Evolutionary conservation across 2,888 invertebrate genomes (phyloP).

Genomic region (Calliopum simillimum): DNA sequence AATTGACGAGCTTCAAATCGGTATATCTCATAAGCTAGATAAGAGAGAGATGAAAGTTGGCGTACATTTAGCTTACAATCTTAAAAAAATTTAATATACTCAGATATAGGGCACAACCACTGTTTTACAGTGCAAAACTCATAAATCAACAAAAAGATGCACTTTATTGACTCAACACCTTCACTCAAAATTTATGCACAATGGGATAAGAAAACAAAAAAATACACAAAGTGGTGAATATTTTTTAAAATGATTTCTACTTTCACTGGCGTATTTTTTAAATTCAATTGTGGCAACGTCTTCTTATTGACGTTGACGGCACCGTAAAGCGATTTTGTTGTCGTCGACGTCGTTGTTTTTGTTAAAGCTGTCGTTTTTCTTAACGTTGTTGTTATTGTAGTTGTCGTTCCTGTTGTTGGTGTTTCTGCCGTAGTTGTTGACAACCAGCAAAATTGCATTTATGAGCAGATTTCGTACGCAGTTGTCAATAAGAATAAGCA

Average conservation of each 20-base stretch:
- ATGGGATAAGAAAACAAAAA: neutral
- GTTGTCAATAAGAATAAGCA: no score
- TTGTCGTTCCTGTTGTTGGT: conserved; percentile 25
- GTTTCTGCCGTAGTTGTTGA: conserved; percentile 52
- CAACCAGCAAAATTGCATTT: conserved; percentile 63
- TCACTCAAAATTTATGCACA: conserved; percentile 5
- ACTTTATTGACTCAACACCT: conserved; percentile 1
- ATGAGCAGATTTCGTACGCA: neutral
- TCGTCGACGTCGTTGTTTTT: neutral
- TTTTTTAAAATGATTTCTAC: conserved; percentile 2
- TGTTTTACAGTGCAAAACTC: no score
- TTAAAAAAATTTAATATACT: no score
- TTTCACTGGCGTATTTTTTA: conserved; percentile 9
- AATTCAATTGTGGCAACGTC: conserved; percentile 2
- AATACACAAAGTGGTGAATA: neutral
- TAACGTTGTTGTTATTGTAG: conserved; percentile 8
- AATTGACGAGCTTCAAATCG: no score
- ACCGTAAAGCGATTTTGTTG: neutral
- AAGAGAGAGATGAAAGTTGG: no score
- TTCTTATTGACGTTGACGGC: neutral
- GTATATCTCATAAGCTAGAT: no score
- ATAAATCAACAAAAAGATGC: conserved; percentile 12
- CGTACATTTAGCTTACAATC: no score
- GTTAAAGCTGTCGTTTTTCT: neutral
- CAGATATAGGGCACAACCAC: no score